Conservation (phyloP, 2,113 vertebrate species). For the Lonchura striata region DNA sequence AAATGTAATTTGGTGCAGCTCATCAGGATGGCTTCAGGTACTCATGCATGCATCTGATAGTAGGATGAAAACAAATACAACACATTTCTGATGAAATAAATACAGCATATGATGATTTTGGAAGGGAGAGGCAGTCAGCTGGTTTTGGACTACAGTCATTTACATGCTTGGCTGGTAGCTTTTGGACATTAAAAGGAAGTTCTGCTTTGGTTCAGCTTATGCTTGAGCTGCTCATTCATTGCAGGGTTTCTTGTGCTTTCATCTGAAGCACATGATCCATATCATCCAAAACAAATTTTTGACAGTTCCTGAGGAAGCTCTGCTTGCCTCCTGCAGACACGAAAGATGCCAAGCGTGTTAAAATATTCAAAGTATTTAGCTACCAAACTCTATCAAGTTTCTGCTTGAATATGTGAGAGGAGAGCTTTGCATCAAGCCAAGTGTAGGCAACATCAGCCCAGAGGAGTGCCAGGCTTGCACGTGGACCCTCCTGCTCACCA, state of each 20-base stretch:
- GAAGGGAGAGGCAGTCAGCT: not conserved
- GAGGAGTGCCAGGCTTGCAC: not conserved
- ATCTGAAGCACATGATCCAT: not conserved
- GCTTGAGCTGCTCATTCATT: not conserved
- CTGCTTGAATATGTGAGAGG: not conserved
- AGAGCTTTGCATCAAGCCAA: not conserved
- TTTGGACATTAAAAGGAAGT: not conserved
- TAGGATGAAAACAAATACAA: not conserved
- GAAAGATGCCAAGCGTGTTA: not conserved
- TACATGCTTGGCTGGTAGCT: not conserved
- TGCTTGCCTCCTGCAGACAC: not conserved
- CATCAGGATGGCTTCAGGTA: not conserved
- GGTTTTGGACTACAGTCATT: not conserved
- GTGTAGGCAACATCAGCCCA: not conserved
- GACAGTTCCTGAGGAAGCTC: not conserved
- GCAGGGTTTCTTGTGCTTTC: constrained; percentile 20
- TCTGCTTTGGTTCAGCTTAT: constrained; percentile 8
- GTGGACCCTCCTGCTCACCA: not conserved
- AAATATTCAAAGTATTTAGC: not conserved
- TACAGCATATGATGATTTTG: not conserved
- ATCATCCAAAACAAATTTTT: not conserved
- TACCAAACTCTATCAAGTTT: not conserved
- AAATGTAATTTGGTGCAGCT: not conserved
- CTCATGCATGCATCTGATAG: not conserved
- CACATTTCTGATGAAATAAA: not conserved